These are phyloP conservation scores for Tetheella fluctuosa DNA, from an alignment of 2,888 invertebrate species.

Conservation along the genomic window DNA sequence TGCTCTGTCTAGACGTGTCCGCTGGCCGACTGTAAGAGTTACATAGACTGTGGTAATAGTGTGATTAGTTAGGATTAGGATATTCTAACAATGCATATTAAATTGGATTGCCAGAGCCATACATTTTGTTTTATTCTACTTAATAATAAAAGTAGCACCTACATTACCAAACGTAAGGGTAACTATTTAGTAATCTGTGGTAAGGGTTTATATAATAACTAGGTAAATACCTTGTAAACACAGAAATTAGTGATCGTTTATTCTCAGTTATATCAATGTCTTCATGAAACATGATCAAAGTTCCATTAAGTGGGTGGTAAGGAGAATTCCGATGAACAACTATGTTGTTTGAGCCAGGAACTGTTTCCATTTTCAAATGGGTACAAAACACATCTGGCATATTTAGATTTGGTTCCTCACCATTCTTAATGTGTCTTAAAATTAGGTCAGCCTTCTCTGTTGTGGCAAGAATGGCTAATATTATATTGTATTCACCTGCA, in stretches of 20 bases:
- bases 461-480: conserved; percentile 58
- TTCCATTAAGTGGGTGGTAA: conserved; percentile 62
- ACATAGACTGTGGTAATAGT: too few species aligned
- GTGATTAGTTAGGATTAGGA: too few species aligned
- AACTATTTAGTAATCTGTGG: too few species aligned
- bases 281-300: conserved; percentile 51
- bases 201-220: too few species aligned
- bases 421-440: conserved; percentile 48
- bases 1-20: too few species aligned
- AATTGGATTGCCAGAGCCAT: too few species aligned
- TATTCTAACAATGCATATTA: too few species aligned
- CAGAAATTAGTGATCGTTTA: conserved; percentile 36
- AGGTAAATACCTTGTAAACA: conserved; percentile 59
- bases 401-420: conserved; percentile 29
- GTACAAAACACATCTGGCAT: conserved; percentile 48
- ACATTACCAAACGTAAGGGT: too few species aligned
- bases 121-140: too few species aligned
- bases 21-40: too few species aligned
- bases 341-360: conserved; percentile 41
- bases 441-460: conserved; percentile 53
- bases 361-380: conserved; percentile 57
- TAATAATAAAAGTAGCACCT: too few species aligned
- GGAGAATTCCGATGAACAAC: conserved; percentile 58
- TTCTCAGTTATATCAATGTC: conserved; percentile 18
- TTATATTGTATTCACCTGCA: conserved; percentile 43